A percentile compares a stretch with the other conserved stretches of the same genome.
These are phyloP conservation scores for Takifugu flavidus DNA, from an alignment of 2,113 vertebrate genomes.

Conservation along the genomic window DNA sequence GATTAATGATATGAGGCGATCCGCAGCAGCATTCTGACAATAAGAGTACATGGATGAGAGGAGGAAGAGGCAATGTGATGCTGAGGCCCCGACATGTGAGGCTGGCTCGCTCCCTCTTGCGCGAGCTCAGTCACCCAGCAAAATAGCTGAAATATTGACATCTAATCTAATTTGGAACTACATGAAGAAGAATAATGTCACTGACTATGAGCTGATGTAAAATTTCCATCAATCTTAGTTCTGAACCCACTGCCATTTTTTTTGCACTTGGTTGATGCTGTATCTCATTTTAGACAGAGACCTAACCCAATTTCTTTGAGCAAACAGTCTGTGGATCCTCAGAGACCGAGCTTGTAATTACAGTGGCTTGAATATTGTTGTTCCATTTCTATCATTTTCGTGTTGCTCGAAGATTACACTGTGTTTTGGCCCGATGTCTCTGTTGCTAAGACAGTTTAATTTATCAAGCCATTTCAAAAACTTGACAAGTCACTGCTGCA, in stretches of 20 bases:
- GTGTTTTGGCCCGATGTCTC: neutral
- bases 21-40: constrained; percentile 71
- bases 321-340: constrained; percentile 30
- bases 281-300: constrained; percentile 21
- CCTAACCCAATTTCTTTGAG: constrained; percentile 40
- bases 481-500: neutral
- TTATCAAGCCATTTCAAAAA: neutral
- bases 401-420: neutral
- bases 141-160: neutral
- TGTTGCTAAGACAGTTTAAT: neutral
- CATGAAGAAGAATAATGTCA: constrained; percentile 7
- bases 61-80: constrained; percentile 38
- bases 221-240: constrained; percentile 13
- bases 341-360: constrained; percentile 16
- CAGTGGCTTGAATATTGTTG: constrained; percentile 5
- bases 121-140: neutral
- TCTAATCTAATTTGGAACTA: neutral
- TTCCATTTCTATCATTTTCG: neutral
- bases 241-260: constrained; percentile 3
- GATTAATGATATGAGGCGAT: constrained; percentile 74
- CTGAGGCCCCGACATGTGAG: constrained; percentile 27
- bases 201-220: neutral
- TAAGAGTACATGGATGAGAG: constrained; percentile 59
- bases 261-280: constrained; percentile 6
- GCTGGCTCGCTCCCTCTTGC: constrained; percentile 2